A percentile compares a stretch with the other conserved stretches of the same genome.
Conservation (phyloP, 2,113 vertebrate species). For the Platichthys flesus region DNA sequence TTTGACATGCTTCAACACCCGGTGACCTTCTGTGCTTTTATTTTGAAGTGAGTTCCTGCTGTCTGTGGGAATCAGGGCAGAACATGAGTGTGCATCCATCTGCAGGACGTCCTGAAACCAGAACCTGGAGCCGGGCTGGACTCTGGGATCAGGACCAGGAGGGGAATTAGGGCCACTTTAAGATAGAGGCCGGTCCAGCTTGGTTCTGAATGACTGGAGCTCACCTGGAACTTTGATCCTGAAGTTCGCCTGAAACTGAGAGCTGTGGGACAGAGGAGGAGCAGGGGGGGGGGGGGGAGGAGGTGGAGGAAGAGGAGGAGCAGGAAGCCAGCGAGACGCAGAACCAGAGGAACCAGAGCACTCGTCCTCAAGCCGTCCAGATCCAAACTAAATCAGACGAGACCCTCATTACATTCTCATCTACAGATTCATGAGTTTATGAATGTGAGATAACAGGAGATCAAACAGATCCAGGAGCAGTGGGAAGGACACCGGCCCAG, state of each 20-base stretch:
- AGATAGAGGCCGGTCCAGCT: slow-evolving; percentile 54
- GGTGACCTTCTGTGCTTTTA: slow-evolving; percentile 14
- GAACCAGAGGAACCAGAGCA: no score
- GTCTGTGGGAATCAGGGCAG: slow-evolving; percentile 62
- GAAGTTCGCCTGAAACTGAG: slow-evolving; percentile 55
- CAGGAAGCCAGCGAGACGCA: no score
- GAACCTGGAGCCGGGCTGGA: slow-evolving; percentile 38
- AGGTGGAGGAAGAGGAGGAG: no score
- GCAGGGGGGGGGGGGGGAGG: no score
- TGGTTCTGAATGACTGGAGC: slow-evolving; percentile 62
- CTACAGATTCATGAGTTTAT: no score
- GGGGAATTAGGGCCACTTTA: slow-evolving; percentile 63
- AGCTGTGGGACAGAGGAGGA: slow-evolving; percentile 56
- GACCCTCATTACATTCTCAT: no score
- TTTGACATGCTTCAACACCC: not conserved
- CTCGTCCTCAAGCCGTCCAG: no score
- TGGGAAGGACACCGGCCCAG: no score
- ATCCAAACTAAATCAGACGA: no score
- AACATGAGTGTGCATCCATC: slow-evolving; percentile 53
- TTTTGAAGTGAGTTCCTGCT: slow-evolving; percentile 16
- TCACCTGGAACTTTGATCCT: slow-evolving; percentile 60
- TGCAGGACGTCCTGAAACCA: slow-evolving; percentile 66
- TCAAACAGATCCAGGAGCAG: no score
- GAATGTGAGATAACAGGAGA: no score
- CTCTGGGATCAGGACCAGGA: slow-evolving; percentile 62